Evolutionary conservation across 2,797 vertebrate genomes (phyloP).

Genomic region (Pseudochirops cupreus): DNA sequence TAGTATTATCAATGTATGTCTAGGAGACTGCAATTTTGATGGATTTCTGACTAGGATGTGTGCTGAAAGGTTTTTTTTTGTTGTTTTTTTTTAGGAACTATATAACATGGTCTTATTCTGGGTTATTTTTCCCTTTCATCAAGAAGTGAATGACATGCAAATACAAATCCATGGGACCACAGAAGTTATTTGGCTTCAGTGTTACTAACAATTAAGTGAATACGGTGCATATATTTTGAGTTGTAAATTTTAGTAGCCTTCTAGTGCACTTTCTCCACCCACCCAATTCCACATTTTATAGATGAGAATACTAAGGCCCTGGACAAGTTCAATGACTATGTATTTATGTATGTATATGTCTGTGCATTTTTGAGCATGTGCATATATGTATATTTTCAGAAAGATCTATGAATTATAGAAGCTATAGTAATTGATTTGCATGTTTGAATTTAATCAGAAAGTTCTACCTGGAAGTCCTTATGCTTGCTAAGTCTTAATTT

Average conservation of each 20-base stretch:
- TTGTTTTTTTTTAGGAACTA: background rate
- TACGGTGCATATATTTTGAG: background rate
- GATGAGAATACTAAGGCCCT: background rate
- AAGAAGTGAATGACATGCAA: background rate
- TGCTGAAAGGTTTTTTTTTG: background rate
- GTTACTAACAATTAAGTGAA: background rate
- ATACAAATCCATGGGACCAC: background rate
- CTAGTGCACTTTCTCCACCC: background rate
- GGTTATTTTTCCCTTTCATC: background rate
- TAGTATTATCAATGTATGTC: background rate
- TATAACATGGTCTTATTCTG: background rate
- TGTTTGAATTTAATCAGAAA: background rate
- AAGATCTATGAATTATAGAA: no score
- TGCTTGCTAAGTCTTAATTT: background rate
- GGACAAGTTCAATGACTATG: background rate
- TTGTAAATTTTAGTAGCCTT: background rate
- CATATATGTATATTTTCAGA: background rate
- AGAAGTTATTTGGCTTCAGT: background rate
- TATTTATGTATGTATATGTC: background rate
- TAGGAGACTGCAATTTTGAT: background rate
- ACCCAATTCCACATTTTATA: background rate
- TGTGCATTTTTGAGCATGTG: background rate
- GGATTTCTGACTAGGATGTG: background rate
- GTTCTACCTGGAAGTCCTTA: background rate
- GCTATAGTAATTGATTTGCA: no score